These are phyloP conservation scores for Mizuhopecten yessoensis DNA, from an alignment of 1,140 invertebrate genomes.

Conservation along the genomic window DNA sequence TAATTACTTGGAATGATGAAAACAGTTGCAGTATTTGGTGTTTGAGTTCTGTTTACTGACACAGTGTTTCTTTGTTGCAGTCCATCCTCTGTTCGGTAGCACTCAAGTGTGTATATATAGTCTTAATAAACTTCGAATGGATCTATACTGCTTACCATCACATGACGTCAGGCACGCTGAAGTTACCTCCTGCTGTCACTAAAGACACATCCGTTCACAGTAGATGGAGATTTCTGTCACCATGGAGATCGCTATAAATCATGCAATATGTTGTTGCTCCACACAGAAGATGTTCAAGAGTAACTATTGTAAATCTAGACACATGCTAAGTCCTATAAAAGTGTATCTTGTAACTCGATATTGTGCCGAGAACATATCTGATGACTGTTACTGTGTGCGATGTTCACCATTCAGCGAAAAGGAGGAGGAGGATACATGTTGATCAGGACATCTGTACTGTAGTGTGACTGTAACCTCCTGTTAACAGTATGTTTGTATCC, in stretches of 20 bases:
- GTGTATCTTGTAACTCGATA: not conserved
- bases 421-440: not conserved
- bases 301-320: not conserved
- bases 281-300: slow-evolving; percentile 24
- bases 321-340: slow-evolving; percentile 44
- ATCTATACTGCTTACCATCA: not conserved
- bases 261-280: not conserved
- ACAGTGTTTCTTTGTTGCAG: not conserved
- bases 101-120: not conserved
- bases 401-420: not conserved
- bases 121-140: not conserved
- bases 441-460: too few relatives aligned
- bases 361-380: not conserved
- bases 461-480: too few relatives aligned
- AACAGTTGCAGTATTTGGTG: too few relatives aligned
- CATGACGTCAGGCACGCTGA: not conserved
- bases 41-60: too few relatives aligned
- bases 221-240: not conserved
- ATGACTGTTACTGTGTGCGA: too few relatives aligned
- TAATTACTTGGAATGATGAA: too few relatives aligned
- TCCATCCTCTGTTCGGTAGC: slow-evolving; percentile 27
- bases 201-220: not conserved
- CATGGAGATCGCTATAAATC: slow-evolving; percentile 36
- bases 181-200: slow-evolving; percentile 8
- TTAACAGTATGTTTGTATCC: not conserved